Evolutionary conservation across 2,797 vertebrate species (phyloP).

Genomic region (Chelonia mydas): DNA sequence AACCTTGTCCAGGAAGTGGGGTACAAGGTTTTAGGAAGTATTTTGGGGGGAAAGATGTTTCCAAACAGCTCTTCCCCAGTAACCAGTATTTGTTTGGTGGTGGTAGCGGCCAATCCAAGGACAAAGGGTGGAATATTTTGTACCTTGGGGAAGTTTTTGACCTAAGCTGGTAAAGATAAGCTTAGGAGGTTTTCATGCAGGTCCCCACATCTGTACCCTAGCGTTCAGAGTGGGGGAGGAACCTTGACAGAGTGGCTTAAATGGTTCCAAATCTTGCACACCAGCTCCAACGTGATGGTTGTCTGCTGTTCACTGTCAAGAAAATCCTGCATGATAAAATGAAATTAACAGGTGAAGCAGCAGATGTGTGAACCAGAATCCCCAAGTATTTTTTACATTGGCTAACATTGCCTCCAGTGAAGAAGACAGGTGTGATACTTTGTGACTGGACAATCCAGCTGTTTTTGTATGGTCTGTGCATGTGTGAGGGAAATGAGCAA

Average conservation of each 20-base stretch:
- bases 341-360: not conserved
- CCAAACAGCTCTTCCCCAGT: too few species aligned
- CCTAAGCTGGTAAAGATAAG: too few species aligned
- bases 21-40: too few species aligned
- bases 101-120: too few species aligned
- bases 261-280: not conserved
- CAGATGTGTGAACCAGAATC: rapidly evolving
- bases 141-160: too few species aligned
- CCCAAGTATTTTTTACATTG: not conserved
- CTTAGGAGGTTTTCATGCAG: too few species aligned
- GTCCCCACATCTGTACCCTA: too few species aligned
- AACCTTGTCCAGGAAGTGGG: too few species aligned
- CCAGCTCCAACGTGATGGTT: not conserved
- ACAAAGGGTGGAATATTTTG: too few species aligned
- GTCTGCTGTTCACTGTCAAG: not conserved
- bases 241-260: not conserved
- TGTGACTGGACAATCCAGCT: not conserved
- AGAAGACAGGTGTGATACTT: not conserved
- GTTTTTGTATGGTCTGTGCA: not conserved
- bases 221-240: too few species aligned
- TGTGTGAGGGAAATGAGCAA: not conserved
- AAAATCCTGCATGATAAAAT: not conserved
- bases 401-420: not conserved
- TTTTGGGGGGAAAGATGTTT: too few species aligned
- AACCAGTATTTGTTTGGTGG: too few species aligned